Base-by-base conservation (phyloP, 2,888 invertebrate species). In the Diadromus collaris region DNA sequence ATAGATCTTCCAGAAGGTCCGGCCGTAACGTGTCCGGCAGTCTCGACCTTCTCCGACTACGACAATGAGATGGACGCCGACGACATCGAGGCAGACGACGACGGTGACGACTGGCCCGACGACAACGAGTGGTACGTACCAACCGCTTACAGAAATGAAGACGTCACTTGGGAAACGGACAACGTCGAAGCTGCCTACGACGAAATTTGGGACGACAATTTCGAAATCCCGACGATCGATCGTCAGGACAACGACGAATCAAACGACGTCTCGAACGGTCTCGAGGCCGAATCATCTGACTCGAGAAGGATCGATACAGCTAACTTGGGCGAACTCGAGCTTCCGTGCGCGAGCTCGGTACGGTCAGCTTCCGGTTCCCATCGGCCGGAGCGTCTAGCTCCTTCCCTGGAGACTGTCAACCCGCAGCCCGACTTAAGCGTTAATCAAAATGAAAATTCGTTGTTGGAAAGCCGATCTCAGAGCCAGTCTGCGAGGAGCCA, bases 1-100 rank as follows among this genome's bases (percentile, higher is more conserved):
- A 54, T 67, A 24, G 82, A 89, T 58, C 72, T 82, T 19, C 81
- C 83, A 29, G 65, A 67, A n/a, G 88, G 86, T 5, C 83, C 84
- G 1, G 80, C 79, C 7, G 82, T 89, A 13, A 0, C 86, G 4
- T 72, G 87, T 32, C 86, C 88, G 0, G 80, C 77, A 5, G 48
- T 61, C 19, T 81, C 86, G 2, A 71, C 70, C 1, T 83, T 74
- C 24, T 85, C 85, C n/a, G 81, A 83, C 46, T 75, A 81, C 24
- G 76, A 71, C 13, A 65, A 69, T 7, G 56, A 60, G 9, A 6
- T 63, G 9, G 38, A 21, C 2, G 29, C 70, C 48, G 32, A 75
- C 34, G 48, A 54, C 24, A 63, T 38, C 68, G 69, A 67, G 19
- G 32, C 21, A 16, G 13, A 21, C 24, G 24, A n/a, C 4, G 44